These are phyloP conservation scores for Petrocephalus sullivani DNA, from an alignment of 2,797 vertebrate species.

Conservation along the genomic window DNA sequence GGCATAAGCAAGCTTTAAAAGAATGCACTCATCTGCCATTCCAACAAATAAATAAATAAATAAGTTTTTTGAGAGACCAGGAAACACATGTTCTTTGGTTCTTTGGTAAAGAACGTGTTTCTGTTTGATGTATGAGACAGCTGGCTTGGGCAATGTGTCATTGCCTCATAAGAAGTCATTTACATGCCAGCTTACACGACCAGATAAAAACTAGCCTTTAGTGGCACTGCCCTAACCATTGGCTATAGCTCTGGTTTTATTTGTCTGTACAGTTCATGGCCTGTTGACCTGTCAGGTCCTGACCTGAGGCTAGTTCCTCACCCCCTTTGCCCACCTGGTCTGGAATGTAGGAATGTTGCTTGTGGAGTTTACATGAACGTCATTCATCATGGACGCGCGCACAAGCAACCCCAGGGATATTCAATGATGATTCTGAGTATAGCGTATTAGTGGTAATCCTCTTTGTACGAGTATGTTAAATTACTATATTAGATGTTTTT, in stretches of 20 bases:
- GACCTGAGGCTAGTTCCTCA: not conserved
- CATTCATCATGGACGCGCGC: not conserved
- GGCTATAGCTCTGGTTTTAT: not conserved
- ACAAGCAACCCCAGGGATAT: not conserved
- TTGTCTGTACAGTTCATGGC: not conserved
- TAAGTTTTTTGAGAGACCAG: not conserved
- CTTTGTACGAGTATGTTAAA: not conserved
- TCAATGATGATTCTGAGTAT: not conserved
- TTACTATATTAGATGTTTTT: not conserved
- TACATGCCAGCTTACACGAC: too few species aligned
- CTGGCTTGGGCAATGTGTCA: not conserved
- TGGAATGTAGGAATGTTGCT: not conserved
- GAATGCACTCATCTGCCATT: not conserved
- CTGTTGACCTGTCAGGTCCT: not conserved
- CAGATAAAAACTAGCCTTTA: not conserved
- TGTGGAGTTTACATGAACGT: not conserved
- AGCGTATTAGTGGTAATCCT: not conserved
- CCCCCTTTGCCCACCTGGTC: not conserved
- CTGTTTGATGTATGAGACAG: not conserved
- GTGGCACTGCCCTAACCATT: not conserved
- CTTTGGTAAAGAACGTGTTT: not conserved
- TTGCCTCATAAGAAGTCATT: not conserved
- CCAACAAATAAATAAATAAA: not conserved
- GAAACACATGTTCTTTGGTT: not conserved
- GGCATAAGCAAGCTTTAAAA: not conserved